Percentiles rank a stretch among this genome's conserved stretches.
These are phyloP conservation scores for Enteromius mattozi DNA, from an alignment of 2,797 vertebrate species.

Conservation along the genomic window DNA sequence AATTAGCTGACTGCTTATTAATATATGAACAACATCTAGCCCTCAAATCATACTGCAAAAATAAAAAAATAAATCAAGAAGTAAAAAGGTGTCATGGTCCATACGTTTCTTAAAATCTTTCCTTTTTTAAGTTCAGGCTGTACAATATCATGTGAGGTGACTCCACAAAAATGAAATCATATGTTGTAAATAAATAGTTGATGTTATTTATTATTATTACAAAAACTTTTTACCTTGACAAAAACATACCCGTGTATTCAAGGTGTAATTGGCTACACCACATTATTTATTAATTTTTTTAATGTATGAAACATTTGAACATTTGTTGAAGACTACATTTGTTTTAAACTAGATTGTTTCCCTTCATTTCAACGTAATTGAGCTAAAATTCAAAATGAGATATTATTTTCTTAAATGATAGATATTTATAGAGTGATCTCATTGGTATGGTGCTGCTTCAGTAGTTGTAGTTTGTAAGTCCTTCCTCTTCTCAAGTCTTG, in stretches of 20 bases:
- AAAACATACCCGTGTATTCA: not conserved
- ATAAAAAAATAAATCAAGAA: not conserved
- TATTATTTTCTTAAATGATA: not conserved
- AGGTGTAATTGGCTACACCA: not conserved
- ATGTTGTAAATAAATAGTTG: not conserved
- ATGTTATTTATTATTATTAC: not conserved
- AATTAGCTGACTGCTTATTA: not conserved
- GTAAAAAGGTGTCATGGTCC: not conserved
- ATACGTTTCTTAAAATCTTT: not conserved
- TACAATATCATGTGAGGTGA: not conserved
- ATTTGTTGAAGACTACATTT: not conserved
- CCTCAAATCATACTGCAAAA: not conserved
- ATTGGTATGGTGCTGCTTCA: constrained; percentile 2
- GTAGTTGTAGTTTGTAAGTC: not conserved
- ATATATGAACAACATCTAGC: not conserved
- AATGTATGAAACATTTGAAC: not conserved
- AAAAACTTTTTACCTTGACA: not conserved
- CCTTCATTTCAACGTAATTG: not conserved
- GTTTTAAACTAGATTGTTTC: not conserved
- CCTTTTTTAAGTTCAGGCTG: not conserved
- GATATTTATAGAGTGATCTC: not conserved
- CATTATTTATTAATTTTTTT: not conserved
- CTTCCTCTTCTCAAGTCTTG: constrained; percentile 18
- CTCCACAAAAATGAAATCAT: not conserved
- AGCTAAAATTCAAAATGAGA: not conserved